phyloP scores from a whole-genome alignment of 2,113 vertebrate species.

The Felis chaus region DNA sequence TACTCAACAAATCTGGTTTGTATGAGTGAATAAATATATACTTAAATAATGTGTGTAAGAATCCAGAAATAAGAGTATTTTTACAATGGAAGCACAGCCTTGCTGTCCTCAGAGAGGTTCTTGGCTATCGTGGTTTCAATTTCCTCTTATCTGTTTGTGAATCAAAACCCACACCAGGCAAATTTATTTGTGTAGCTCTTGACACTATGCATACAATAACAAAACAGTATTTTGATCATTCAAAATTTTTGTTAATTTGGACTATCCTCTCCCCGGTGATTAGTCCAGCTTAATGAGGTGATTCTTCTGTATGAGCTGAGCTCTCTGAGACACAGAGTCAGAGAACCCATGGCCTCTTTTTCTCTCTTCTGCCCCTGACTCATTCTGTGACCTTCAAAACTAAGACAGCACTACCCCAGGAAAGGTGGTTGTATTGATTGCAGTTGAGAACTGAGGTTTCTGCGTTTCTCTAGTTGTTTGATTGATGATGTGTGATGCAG shows the following conservation, averaged over 20 bases:
- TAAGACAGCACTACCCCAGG: constrained; percentile 23
- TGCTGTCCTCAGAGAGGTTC: background rate
- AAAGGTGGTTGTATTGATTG: constrained; percentile 59
- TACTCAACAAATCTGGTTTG: background rate
- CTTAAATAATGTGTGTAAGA: background rate
- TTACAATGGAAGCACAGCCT: background rate
- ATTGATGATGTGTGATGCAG: constrained; percentile 41
- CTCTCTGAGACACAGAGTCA: constrained; percentile 12
- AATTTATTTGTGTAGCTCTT: background rate
- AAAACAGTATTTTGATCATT: constrained; percentile 41
- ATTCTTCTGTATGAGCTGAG: background rate
- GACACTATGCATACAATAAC: background rate
- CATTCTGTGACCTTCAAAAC: constrained; percentile 63
- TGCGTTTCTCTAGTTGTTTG: constrained; percentile 61
- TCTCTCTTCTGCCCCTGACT: constrained; percentile 64
- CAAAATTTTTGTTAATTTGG: constrained; percentile 14
- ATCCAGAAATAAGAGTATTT: background rate
- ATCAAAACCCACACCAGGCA: background rate
- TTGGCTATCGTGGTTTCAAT: constrained; percentile 15
- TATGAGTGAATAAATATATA: background rate
- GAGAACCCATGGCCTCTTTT: background rate
- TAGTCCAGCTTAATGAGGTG: constrained; percentile 26
- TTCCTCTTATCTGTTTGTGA: constrained; percentile 57
- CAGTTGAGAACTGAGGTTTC: constrained; percentile 65
- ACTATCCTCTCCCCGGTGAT: background rate